Evolutionary conservation across 2,888 invertebrate species (phyloP).

Genomic region (Pinctada fucata): DNA sequence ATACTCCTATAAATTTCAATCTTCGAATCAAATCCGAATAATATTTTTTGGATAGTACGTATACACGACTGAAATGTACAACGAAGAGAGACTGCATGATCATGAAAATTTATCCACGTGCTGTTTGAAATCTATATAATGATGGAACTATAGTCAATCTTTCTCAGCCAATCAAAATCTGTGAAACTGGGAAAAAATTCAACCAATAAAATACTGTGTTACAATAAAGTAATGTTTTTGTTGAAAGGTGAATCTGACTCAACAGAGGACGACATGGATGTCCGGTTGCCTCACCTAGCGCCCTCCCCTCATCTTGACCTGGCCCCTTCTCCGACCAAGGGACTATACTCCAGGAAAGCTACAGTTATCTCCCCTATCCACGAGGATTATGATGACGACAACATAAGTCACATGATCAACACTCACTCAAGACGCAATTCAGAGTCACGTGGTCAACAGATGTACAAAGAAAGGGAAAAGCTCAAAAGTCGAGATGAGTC

Average conservation of each 20-base stretch:
- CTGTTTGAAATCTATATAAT: no score
- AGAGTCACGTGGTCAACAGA: background rate
- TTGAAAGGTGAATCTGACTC: background rate
- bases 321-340: background rate
- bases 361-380: constrained; percentile 5
- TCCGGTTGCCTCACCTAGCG: background rate
- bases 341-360: background rate
- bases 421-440: background rate
- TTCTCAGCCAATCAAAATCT: no score
- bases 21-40: no score
- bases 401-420: background rate
- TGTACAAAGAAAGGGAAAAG: background rate
- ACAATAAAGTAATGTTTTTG: no score
- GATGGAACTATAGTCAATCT: no score
- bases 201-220: no score
- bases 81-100: no score
- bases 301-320: constrained; percentile 5
- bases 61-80: no score
- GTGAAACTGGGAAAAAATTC: no score
- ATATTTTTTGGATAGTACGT: no score
- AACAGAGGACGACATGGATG: constrained; percentile 11
- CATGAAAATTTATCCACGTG: no score
- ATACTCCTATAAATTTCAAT: no score
- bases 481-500: constrained; percentile 7
- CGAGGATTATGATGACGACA: background rate